Evolutionary conservation across 1,140 invertebrate species (phyloP), one percentile per base, ranked within the genome.

Genomic region (Leptopilina clavipes): DNA sequence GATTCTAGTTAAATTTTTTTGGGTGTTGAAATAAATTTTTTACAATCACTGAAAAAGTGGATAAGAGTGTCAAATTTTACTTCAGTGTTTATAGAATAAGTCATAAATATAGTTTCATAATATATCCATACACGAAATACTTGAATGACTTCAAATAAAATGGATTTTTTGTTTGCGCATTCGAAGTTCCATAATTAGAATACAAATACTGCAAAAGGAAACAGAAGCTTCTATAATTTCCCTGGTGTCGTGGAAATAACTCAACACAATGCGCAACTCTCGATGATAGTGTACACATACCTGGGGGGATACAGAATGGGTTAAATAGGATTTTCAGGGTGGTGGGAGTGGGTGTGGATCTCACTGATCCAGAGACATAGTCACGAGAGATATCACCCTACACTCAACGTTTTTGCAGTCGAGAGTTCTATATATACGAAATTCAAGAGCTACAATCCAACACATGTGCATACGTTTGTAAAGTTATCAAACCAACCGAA

Each of bases 241-340:
- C 59, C 59, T 65, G 25, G 59, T 65, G 59, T 65, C 59, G 14
- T n/a, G 6, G 25, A 65, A 31, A 31, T 31, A 65, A 31, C 12
- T 65, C 59, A n/a, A 65, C 59, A 65, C 12, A n/a, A 65, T 65
- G 59, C 25, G 59, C 22, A 65, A 31, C 59, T 25, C 59, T 37
- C 59, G 59, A 65, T 65, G 59, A 65, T 31, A 7, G 25, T 65
- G 11, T 31, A 31, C 59, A 31, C 22, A 65, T 65, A 65, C 59
- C 59, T 65, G 8, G 59, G 59, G 59, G 59, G 59, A 65, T 65
- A 65, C 22, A 65, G 22, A 31, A 65, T 65, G 59, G 59, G 12
- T n/a, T 65, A 31, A 65, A 65, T 65, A 65, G 59, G 59, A 65
- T 65, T 65, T 65, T 31, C 22, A 65, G 59, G 59, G 22, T 22